Evolutionary conservation across 2,888 invertebrate species (phyloP).

Genomic region (Xanthorhoe designata): DNA sequence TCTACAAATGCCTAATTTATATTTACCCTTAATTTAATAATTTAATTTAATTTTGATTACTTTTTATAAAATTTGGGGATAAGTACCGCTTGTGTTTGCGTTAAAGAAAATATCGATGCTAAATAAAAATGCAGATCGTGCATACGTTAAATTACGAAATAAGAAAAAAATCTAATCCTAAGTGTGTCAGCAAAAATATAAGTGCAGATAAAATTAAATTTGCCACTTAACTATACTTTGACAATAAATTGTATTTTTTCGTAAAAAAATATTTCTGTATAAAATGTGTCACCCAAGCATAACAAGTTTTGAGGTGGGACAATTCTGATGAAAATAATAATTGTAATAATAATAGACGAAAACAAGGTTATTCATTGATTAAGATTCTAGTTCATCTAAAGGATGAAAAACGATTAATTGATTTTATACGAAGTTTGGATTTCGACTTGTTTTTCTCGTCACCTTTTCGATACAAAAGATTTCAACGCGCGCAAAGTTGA

Average conservation of each 20-base stretch:
- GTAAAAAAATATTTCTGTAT: conserved; percentile 85
- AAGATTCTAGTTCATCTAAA: conserved; percentile 2
- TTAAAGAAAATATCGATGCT: conserved; percentile 68
- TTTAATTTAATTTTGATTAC: conserved; percentile 68
- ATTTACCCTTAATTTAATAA: conserved; percentile 54
- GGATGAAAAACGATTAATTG: not conserved
- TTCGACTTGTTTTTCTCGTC: not conserved
- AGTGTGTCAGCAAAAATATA: conserved; percentile 84
- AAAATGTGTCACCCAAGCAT: conserved; percentile 82
- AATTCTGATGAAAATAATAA: conserved; percentile 58
- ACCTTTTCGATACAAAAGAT: conserved; percentile 19
- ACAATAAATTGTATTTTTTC: conserved; percentile 77
- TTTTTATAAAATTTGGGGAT: conserved; percentile 51
- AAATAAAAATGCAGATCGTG: conserved; percentile 83
- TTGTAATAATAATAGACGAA: conserved; percentile 14
- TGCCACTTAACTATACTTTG: conserved; percentile 81
- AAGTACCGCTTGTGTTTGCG: conserved; percentile 58
- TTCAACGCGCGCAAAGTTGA: conserved; percentile 22
- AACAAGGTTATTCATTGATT: conserved; percentile 7
- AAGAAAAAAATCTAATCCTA: conserved; percentile 74
- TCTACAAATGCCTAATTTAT: conserved; percentile 52
- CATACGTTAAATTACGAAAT: conserved; percentile 81
- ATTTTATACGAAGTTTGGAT: not conserved
- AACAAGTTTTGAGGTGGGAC: conserved; percentile 68
- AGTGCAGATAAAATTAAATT: conserved; percentile 81